These are phyloP conservation scores for Nemapogon koenigi DNA, from an alignment of 2,888 invertebrate species.

Conservation along the genomic window DNA sequence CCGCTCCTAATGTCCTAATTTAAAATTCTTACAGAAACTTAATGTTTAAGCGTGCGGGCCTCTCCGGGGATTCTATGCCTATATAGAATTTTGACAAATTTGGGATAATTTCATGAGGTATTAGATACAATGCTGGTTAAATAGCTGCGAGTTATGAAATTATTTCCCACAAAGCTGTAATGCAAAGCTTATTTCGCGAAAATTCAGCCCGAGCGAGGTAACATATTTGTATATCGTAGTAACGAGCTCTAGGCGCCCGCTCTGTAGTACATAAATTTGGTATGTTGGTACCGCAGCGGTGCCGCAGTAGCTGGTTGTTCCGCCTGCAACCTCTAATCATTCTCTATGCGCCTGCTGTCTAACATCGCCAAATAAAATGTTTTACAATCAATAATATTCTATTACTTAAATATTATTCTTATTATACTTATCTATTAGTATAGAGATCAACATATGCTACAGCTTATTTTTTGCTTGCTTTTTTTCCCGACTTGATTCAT, in stretches of 20 bases:
- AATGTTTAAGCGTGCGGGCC: slow-evolving; percentile 49
- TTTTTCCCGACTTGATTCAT: too few species aligned
- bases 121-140: slow-evolving; percentile 29
- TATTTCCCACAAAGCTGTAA: slow-evolving; percentile 2
- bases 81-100: slow-evolving; percentile 26
- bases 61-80: slow-evolving; percentile 31
- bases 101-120: slow-evolving; percentile 39
- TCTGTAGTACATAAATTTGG: slow-evolving; percentile 55
- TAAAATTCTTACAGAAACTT: slow-evolving; percentile 58
- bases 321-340: slow-evolving; percentile 5
- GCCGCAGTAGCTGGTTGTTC: slow-evolving; percentile 46
- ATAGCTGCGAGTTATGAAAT: slow-evolving; percentile 1
- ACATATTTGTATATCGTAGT: slow-evolving; percentile 15
- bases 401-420: too few species aligned
- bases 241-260: slow-evolving; percentile 36
- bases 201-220: slow-evolving; percentile 29
- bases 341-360: slow-evolving; percentile 34
- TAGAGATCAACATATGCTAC: too few species aligned
- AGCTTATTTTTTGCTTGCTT: too few species aligned
- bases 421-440: too few species aligned
- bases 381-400: too few species aligned
- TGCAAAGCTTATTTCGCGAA: slow-evolving; percentile 18
- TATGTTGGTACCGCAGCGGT: slow-evolving; percentile 52
- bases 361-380: slow-evolving; percentile 50
- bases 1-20: slow-evolving; percentile 51